Base-by-base conservation (phyloP, 2,888 invertebrate species). In the Deilephila porcellus region DNA sequence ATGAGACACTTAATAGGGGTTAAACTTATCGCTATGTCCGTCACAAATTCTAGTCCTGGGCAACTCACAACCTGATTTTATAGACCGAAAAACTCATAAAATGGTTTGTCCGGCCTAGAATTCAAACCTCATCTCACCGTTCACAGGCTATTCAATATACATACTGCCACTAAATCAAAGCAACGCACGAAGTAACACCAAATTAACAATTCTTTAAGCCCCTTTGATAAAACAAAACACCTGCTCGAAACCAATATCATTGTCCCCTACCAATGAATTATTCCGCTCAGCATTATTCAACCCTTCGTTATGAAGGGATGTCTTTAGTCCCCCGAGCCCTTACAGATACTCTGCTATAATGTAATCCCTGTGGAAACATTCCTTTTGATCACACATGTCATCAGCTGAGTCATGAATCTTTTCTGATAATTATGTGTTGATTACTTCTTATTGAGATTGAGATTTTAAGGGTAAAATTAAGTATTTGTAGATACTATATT, bases 231-330 rank as follows among this genome's bases (percentile, higher is more conserved):
- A 37, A 14, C n/a, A 52, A 45, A 4, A 52, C 67, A 67, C 67
- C 67, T 67, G 67, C 25, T 45, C 67, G 17, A 25, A 25, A 45
- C 45, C 67, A 52, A 45, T 45, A 67, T 52, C 25, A n/a, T 63
- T 63, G 63, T 34, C 37, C 63, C 63, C 17, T 17, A 25, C 67
- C 52, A 45, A 67, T 67, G 67, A 67, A 45, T 67, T 67, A 67
- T 67, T 17, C 67, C 67, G 14, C 64, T 67, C 67, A 67, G 17
- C 67, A 67, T 67, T 52, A 45, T 52, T 14, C 52, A 20, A 45
- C 67, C 67, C 45, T 67, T 67, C 67, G 67, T 67, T 67, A 64
- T 64, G 64, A 63, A 67, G 67, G 67, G 67, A 67, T 67, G 45
- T 45, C 17, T 52, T 1, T 5, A 3, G 0, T 67, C 67, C 67